phyloP scores from a whole-genome alignment of 2,113 vertebrate species.

The Bos indicus region DNA sequence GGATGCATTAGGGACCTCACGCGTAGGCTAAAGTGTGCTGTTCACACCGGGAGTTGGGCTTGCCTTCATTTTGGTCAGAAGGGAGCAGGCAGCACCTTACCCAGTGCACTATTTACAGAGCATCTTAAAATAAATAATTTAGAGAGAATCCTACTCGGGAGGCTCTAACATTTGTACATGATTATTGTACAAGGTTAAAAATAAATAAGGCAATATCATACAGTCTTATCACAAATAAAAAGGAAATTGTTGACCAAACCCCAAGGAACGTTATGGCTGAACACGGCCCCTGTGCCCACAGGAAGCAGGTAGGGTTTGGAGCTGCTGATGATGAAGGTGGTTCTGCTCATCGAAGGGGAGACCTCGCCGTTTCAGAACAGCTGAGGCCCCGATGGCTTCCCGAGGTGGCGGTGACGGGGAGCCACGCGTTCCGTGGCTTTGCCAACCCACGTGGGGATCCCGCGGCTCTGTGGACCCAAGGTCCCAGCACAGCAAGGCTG shows the following conservation, averaged over 20 bases:
- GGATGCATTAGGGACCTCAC: slow-evolving; percentile 84
- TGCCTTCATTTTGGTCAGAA: slow-evolving; percentile 77
- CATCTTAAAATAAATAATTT: slow-evolving; percentile 86
- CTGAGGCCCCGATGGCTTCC: background rate
- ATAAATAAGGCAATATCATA: slow-evolving; percentile 94
- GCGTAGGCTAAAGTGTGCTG: slow-evolving; percentile 79
- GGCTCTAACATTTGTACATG: slow-evolving; percentile 85
- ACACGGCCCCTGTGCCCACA: slow-evolving; percentile 62
- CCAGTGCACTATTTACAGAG: slow-evolving; percentile 90
- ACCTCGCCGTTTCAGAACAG: background rate
- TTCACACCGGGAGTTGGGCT: slow-evolving; percentile 57
- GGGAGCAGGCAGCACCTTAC: slow-evolving; percentile 82
- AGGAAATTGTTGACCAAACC: slow-evolving; percentile 76
- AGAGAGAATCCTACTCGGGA: slow-evolving; percentile 89
- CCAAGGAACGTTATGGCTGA: slow-evolving; percentile 78
- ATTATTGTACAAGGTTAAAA: slow-evolving; percentile 90
- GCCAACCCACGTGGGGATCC: background rate
- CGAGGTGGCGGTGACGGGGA: background rate
- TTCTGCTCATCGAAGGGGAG: background rate
- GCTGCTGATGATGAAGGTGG: slow-evolving; percentile 68
- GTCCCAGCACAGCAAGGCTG: accelerated
- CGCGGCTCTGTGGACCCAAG: background rate
- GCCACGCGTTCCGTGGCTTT: background rate
- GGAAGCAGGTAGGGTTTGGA: slow-evolving; percentile 63
- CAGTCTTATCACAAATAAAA: slow-evolving; percentile 84